A percentile compares a stretch with the other conserved stretches of the same genome.
Conservation (phyloP, 2,888 invertebrate genomes). For the Dermolepida albohirtum region DNA sequence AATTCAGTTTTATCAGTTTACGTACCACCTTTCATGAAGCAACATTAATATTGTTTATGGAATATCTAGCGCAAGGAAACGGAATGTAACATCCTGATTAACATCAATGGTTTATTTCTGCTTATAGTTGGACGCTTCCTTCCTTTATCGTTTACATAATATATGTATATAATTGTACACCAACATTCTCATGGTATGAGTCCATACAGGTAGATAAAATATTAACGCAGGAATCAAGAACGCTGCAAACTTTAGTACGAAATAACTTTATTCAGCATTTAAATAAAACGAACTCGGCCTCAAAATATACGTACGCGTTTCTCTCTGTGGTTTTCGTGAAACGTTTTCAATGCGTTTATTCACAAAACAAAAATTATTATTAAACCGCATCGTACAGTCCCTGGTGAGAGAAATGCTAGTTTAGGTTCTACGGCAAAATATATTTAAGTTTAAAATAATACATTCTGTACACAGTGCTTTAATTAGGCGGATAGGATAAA, state of each 20-base stretch:
- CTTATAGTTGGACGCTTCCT: constrained; percentile 1
- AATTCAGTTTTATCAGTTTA: too few relatives aligned
- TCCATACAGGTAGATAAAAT: constrained; percentile 7
- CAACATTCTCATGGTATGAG: background rate
- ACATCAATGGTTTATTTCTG: background rate
- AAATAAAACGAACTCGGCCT: constrained; percentile 24
- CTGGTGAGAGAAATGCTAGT: background rate
- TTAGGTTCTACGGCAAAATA: too few relatives aligned
- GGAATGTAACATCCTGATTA: background rate
- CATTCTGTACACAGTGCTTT: too few relatives aligned
- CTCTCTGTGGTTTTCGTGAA: constrained; percentile 6
- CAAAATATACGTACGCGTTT: constrained; percentile 6
- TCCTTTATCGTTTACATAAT: background rate
- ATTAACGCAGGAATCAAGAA: constrained; percentile 16
- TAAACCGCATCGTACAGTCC: constrained; percentile 1
- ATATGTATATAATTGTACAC: background rate
- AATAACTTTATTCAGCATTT: constrained; percentile 28
- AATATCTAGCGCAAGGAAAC: too few relatives aligned
- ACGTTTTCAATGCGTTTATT: background rate
- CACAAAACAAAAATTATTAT: constrained; percentile 1
- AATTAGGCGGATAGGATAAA: too few relatives aligned
- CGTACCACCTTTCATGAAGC: too few relatives aligned
- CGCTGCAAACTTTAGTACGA: constrained; percentile 4
- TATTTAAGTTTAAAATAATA: too few relatives aligned
- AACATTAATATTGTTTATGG: too few relatives aligned